These are phyloP conservation scores for Empidonax alnorum DNA, from an alignment of 2,113 vertebrate species.

Conservation along the genomic window DNA sequence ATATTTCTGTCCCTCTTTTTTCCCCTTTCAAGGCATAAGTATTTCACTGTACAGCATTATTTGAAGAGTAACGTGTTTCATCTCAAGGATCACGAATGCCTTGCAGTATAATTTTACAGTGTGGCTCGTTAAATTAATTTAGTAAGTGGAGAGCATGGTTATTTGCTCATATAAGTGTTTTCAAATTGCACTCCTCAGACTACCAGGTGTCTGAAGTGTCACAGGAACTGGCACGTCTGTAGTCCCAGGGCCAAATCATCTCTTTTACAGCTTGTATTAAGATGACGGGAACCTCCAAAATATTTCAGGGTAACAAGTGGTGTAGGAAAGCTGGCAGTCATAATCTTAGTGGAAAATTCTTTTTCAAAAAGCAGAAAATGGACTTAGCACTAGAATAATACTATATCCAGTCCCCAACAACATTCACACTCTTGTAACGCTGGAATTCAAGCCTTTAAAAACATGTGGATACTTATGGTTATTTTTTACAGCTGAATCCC, in stretches of 20 bases:
- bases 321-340: neutral
- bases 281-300: neutral
- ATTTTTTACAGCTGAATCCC: neutral
- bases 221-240: accelerated
- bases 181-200: neutral
- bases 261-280: neutral
- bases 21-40: neutral
- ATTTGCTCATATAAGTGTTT: neutral
- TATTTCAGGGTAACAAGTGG: neutral
- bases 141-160: neutral
- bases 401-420: neutral
- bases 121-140: neutral
- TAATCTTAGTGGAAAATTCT: neutral
- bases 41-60: conserved; percentile 5
- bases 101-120: neutral
- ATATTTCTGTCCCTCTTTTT: neutral
- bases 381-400: neutral
- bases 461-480: accelerated
- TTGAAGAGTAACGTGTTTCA: conserved; percentile 40
- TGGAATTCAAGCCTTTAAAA: neutral
- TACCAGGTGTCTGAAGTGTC: neutral
- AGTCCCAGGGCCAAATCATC: neutral
- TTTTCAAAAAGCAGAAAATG: neutral
- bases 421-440: neutral
- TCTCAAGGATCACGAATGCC: neutral